These are phyloP conservation scores for Drosophila repletoides DNA, from an alignment of 1,140 invertebrate genomes.

Conservation along the genomic window DNA sequence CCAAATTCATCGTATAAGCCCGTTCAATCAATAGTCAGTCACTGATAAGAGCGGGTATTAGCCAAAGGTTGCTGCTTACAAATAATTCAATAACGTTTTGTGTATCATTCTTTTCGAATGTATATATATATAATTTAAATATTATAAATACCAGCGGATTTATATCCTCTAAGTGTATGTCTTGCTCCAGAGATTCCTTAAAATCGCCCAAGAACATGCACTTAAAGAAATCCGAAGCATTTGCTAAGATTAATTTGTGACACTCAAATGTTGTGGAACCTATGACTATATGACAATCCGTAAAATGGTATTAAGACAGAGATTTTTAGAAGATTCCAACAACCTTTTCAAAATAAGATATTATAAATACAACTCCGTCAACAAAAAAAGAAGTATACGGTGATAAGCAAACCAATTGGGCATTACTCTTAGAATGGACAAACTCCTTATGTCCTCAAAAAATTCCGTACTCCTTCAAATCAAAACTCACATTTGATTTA, in stretches of 20 bases:
- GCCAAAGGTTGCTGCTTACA: slow-evolving; percentile 9
- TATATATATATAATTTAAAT: slow-evolving; percentile 13
- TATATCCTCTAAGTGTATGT: background rate
- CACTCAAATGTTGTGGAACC: slow-evolving; percentile 10
- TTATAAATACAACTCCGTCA: too few species aligned
- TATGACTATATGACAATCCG: slow-evolving; percentile 22
- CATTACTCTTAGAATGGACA: too few species aligned
- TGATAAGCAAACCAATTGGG: too few species aligned
- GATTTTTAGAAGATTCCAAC: background rate
- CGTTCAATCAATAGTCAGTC: background rate
- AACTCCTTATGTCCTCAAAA: too few species aligned
- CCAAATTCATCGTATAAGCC: background rate
- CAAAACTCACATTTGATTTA: too few species aligned
- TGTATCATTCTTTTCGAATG: background rate
- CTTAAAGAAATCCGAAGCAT: slow-evolving; percentile 17
- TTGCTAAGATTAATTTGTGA: slow-evolving; percentile 29
- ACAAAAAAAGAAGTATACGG: too few species aligned
- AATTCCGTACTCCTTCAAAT: too few species aligned
- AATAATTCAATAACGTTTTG: background rate
- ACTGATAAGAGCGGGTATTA: too few species aligned
- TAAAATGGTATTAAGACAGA: slow-evolving; percentile 4
- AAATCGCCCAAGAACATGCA: slow-evolving; percentile 16
- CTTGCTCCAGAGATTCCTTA: background rate
- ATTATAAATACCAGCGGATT: slow-evolving; percentile 4
- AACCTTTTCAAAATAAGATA: slow-evolving; percentile 7